Evolutionary conservation across 53 echinoderm and acorn worm genomes (phyloP).

Genomic region (Temnopleurus reevesii): DNA sequence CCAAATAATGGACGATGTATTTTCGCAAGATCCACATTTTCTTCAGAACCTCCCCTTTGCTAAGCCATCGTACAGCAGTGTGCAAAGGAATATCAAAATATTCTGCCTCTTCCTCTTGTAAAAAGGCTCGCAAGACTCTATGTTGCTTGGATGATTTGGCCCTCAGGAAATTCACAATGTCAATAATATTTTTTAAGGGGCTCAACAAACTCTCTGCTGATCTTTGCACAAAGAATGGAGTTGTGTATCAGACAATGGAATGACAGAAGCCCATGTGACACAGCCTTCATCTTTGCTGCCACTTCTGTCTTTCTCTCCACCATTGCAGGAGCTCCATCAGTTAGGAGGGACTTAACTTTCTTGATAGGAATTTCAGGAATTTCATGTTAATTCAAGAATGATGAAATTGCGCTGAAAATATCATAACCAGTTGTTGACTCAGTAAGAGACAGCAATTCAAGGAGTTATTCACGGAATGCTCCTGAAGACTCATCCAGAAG

Average conservation of each 20-base stretch:
- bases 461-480: constrained; percentile 38
- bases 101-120: constrained; percentile 27
- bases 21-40: constrained; percentile 5
- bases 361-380: constrained; percentile 48
- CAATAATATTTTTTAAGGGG: constrained; percentile 16
- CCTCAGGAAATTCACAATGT: constrained; percentile 48
- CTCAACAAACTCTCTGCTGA: constrained; percentile 50
- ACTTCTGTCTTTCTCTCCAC: constrained; percentile 46
- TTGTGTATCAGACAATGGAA: constrained; percentile 63
- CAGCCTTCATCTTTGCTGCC: constrained; percentile 54
- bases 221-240: constrained; percentile 53
- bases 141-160: constrained; percentile 55
- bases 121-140: constrained; percentile 44
- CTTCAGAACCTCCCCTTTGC: constrained; percentile 43
- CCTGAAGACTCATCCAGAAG: constrained; percentile 33
- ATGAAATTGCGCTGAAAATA: constrained; percentile 31
- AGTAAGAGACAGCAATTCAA: constrained; percentile 22
- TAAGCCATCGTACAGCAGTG: constrained; percentile 48
- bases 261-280: constrained; percentile 39
- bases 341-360: constrained; percentile 53
- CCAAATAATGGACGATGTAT: background rate
- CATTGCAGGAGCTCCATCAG: constrained; percentile 61
- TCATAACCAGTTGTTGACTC: constrained; percentile 44
- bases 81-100: constrained; percentile 42
- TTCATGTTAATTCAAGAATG: constrained; percentile 8